Evolutionary conservation across 2,113 vertebrate species (phyloP).

Genomic region (Eleginops maclovinus): DNA sequence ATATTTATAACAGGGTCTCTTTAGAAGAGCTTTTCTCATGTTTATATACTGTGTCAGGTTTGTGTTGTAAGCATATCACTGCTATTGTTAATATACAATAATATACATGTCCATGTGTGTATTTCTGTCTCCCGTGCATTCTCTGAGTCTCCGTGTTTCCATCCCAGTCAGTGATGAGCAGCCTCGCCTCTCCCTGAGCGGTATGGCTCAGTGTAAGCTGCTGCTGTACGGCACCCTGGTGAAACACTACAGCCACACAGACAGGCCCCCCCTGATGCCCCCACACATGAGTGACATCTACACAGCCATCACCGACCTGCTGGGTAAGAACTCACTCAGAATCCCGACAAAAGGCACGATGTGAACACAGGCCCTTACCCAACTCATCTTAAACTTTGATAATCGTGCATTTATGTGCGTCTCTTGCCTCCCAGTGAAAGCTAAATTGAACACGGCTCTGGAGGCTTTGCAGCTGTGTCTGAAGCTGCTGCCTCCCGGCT

Average conservation of each 20-base stretch:
- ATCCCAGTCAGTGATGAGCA: slow-evolving; percentile 16
- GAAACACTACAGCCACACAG: slow-evolving; percentile 88
- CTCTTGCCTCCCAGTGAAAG: slow-evolving; percentile 83
- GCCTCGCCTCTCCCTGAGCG: slow-evolving; percentile 17
- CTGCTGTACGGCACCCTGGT: slow-evolving; percentile 89
- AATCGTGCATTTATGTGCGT: too few species aligned
- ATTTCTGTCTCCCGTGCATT: neutral
- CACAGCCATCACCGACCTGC: slow-evolving; percentile 88
- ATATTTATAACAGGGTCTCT: too few species aligned
- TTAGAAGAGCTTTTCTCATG: too few species aligned
- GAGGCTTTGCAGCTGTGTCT: slow-evolving; percentile 94
- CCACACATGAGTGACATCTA: slow-evolving; percentile 88
- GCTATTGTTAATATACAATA: neutral
- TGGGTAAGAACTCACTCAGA: slow-evolving; percentile 82
- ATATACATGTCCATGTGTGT: neutral
- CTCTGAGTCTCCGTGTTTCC: neutral
- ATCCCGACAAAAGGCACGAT: neutral
- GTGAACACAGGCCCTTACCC: neutral
- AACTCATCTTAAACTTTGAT: neutral
- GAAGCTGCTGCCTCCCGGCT: slow-evolving; percentile 88
- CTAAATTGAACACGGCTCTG: slow-evolving; percentile 87
- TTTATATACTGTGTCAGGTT: neutral
- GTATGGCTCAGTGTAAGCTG: slow-evolving; percentile 82
- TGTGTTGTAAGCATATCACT: neutral
- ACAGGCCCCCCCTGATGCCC: slow-evolving; percentile 85